Conservation (phyloP, 2,888 invertebrate species). For the Sialis fuliginosa region DNA sequence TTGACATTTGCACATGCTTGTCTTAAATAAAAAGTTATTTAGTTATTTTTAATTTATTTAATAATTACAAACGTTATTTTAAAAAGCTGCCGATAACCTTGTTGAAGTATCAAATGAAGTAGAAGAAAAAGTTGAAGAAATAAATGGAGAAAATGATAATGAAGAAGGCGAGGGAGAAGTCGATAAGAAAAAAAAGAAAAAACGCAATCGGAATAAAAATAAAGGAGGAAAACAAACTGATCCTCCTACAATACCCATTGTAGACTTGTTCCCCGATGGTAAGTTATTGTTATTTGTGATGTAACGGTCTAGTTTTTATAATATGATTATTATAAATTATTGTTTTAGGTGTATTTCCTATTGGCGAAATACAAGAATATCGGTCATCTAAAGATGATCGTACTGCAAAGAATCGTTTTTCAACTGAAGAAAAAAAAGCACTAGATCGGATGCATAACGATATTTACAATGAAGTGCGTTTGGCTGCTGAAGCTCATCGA, state of each 20-base stretch:
- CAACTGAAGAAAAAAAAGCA: conserved; percentile 75
- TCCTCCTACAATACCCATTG: conserved; percentile 76
- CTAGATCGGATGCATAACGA: conserved; percentile 82
- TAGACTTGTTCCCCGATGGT: conserved; percentile 70
- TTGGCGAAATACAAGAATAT: conserved; percentile 81
- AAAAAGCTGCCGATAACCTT: neutral
- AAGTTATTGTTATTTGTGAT: conserved; percentile 13
- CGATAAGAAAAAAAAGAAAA: conserved; percentile 49
- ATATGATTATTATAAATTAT: conserved; percentile 2
- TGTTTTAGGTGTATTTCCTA: conserved; percentile 50
- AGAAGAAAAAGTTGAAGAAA: neutral
- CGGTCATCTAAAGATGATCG: conserved; percentile 56
- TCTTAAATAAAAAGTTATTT: neutral
- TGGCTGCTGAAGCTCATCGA: conserved; percentile 95
- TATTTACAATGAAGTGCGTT: conserved; percentile 84
- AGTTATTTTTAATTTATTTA: neutral
- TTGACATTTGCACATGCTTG: conserved; percentile 7
- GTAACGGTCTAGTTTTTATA: neutral
- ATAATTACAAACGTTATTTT: neutral
- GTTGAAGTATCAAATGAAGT: neutral
- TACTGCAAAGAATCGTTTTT: conserved; percentile 71
- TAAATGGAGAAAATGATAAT: conserved; percentile 10
- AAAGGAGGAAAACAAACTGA: conserved; percentile 44
- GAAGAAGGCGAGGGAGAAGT: conserved; percentile 26
- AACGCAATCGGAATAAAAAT: conserved; percentile 35